Percentiles rank a stretch among this genome's conserved stretches.
These are phyloP conservation scores for Erebia aethiops DNA, from an alignment of 2,888 invertebrate genomes.

Conservation along the genomic window DNA sequence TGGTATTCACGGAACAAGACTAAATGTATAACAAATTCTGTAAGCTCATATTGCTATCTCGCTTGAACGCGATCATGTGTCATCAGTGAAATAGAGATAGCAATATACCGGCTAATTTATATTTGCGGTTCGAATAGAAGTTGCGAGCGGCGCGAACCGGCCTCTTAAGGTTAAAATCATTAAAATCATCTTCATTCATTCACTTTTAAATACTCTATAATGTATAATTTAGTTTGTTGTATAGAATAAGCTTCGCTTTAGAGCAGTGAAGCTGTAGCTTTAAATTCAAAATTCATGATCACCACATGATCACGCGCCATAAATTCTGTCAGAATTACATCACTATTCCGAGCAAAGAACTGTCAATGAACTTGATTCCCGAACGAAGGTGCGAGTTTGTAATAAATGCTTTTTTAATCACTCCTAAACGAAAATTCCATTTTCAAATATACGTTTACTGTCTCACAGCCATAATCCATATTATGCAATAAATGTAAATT, in stretches of 20 bases:
- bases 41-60: too few relatives aligned
- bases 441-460: constrained; percentile 25
- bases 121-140: too few relatives aligned
- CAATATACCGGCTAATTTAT: too few relatives aligned
- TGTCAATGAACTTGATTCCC: constrained; percentile 67
- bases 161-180: too few relatives aligned
- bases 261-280: constrained; percentile 7
- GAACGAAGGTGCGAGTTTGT: constrained; percentile 30
- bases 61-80: too few relatives aligned
- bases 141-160: too few relatives aligned
- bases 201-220: too few relatives aligned
- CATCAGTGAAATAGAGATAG: too few relatives aligned
- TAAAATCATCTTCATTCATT: too few relatives aligned
- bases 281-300: constrained; percentile 22
- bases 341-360: constrained; percentile 29
- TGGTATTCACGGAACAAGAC: too few relatives aligned
- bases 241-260: neutral
- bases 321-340: constrained; percentile 39
- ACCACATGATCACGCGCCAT: constrained; percentile 25
- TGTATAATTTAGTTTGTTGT: too few relatives aligned
- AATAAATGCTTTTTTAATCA: neutral
- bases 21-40: too few relatives aligned
- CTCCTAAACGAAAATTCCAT: constrained; percentile 17
- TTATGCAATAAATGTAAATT: neutral
- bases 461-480: neutral